Base-by-base conservation (phyloP, 2,888 invertebrate species). In the Mellilla xanthometata region DNA sequence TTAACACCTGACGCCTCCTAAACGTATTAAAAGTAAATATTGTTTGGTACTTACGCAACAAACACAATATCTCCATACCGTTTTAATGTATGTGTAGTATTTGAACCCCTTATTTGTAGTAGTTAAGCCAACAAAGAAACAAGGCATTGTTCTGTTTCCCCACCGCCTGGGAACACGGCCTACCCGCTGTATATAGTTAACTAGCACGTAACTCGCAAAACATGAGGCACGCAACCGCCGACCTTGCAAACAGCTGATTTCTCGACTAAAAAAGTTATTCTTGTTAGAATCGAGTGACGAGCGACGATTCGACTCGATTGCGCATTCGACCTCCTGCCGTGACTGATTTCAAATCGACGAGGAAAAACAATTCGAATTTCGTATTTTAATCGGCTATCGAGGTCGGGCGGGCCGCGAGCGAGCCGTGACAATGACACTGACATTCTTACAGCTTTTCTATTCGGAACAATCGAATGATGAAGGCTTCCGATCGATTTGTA, bases 171-270 rank as follows among this genome's bases (percentile, higher is more conserved):
- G 24, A 24, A 24, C 15, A 6, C 8, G 56, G 12, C 9, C 5
- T 36, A 36, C 11, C 13, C 15, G 26, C 27, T 27, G 15, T 19
- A 19, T 19, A 19, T 19, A 19, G 4, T 5, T 1, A 15, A 24
- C 24, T 24, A 5, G 24, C 50, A 45, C 45, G 52, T 55, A 45
- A 55, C 48, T 46, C 26, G 58, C 59, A 65, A 63, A 66, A 66
- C 62, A 54, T 57, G 43, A 52, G 54, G 49, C 68, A 68, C 65
- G 70, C 66, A 63, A 68, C 51, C 31, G 10, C 27, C 51, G 65
- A 65, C 66, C 62, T 66, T 65, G 68, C 56, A 40, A 46, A 65
- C 77, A 73, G 73, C 72, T 76, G 76, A 76, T 77, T 76, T 76
- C 74, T 74, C 60, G 58, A 52, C 46, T 57, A 51, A 49, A 56